Conservation (phyloP, 1,140 invertebrate genomes). For the Galleria mellonella region DNA sequence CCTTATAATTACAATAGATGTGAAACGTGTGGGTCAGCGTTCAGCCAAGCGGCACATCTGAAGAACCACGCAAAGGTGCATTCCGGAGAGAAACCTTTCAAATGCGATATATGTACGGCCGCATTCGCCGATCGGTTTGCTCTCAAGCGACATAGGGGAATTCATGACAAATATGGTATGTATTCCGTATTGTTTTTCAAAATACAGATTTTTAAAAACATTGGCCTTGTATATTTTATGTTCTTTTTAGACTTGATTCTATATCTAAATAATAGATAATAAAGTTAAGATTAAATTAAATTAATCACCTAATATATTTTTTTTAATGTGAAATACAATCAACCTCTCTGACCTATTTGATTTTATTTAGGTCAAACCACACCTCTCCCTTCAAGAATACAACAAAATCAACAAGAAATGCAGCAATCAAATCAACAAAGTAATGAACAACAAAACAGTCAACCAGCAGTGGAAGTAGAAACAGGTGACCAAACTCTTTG, state of each 20-base stretch:
- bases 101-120: slow-evolving; percentile 91
- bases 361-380: slow-evolving; percentile 54
- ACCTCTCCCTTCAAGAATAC: slow-evolving; percentile 50
- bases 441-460: slow-evolving; percentile 33
- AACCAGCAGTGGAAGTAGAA: slow-evolving; percentile 48
- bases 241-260: too few species aligned
- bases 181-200: too few species aligned
- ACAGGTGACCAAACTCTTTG: slow-evolving; percentile 48
- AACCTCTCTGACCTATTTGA: too few species aligned
- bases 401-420: slow-evolving; percentile 41
- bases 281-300: too few species aligned
- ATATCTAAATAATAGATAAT: too few species aligned
- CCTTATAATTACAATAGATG: slow-evolving; percentile 69
- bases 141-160: slow-evolving; percentile 83
- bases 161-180: slow-evolving; percentile 85
- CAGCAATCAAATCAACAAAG: slow-evolving; percentile 28
- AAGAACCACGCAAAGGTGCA: slow-evolving; percentile 91
- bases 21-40: slow-evolving; percentile 88
- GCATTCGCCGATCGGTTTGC: slow-evolving; percentile 89
- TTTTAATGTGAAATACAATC: too few species aligned
- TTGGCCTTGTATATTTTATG: too few species aligned
- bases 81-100: slow-evolving; percentile 83
- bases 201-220: too few species aligned
- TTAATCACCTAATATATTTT: too few species aligned
- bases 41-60: slow-evolving; percentile 90